Evolutionary conservation across 1,140 invertebrate genomes (phyloP), one percentile per base, ranked within the genome.

Genomic region (Lasaia peninsularis): DNA sequence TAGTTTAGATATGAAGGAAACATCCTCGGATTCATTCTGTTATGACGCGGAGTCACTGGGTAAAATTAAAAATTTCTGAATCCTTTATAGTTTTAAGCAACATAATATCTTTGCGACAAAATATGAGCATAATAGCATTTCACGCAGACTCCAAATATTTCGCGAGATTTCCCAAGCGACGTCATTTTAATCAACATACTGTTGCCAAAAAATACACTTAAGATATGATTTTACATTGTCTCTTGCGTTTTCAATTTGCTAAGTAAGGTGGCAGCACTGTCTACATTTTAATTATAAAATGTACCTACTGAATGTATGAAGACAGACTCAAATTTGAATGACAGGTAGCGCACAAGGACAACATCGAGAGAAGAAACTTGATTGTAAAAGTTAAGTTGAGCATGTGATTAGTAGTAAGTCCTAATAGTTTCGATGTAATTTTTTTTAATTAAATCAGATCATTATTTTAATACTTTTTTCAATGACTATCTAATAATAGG

Each of bases 141-240:
- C 6, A 31, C 51, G 51, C 33, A 40, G 52, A 32, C 34, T 35
- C 52, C 52, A 28, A 55, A 55, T 44, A 18, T 55, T 44, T 21
- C 3, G 28, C 53, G n/a, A 55, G 53, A 55, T 55, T 55, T 57
- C 55, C 55, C 55, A 32, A 57, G 55, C 55, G 55, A 49, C 32
- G 14, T 34, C 55, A 50, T 56, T 56, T 48, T 49, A 52, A 48
- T 59, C 54, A 63, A 52, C 56, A 60, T 63, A 44, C 40, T 18
- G 40, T 44, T 44, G 40, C 40, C 40, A 44, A 44, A 40, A 44
- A 44, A 44, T 44, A 44, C 40, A 44, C 40, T 44, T 28, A 20
- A 44, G 40, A 44, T 44, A 44, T 44, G 10, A 44, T 10, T 44
- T 44, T 20, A 44, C 16, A 44, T 44, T 44, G 40, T 18, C 5